phyloP scores from a whole-genome alignment of 2,888 invertebrate species.

The Ichneumoninae sp. region DNA sequence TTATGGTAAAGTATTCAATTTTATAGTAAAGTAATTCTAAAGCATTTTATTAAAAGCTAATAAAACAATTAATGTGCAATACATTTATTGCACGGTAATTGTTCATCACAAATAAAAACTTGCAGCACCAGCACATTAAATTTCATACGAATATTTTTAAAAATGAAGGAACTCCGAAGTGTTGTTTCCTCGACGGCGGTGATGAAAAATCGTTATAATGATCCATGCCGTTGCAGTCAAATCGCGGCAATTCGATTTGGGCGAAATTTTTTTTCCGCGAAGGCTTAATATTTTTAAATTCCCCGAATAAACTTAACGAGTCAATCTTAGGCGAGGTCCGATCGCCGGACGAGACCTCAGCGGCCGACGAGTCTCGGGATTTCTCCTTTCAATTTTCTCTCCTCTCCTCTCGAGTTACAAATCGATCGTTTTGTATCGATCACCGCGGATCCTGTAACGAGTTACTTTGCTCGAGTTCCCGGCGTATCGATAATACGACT shows the following conservation, averaged over 20 bases:
- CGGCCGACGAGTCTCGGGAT: neutral
- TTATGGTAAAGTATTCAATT: too few species aligned
- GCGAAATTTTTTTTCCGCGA: neutral
- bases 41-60: too few species aligned
- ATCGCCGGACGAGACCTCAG: neutral
- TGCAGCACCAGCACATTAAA: too few species aligned
- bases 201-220: neutral
- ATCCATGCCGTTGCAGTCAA: too few species aligned
- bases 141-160: too few species aligned
- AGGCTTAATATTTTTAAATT: neutral
- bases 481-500: slow-evolving; percentile 5
- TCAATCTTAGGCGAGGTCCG: neutral
- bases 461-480: slow-evolving; percentile 41
- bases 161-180: neutral
- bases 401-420: slow-evolving; percentile 45
- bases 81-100: too few species aligned
- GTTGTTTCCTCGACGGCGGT: neutral
- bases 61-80: too few species aligned
- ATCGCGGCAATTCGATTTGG: too few species aligned
- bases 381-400: slow-evolving; percentile 12
- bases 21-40: too few species aligned
- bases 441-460: slow-evolving; percentile 29
- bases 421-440: slow-evolving; percentile 63
- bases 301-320: neutral
- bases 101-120: too few species aligned